Base-by-base conservation (phyloP, 2,888 invertebrate species). In the Cyclophora albipunctata region DNA sequence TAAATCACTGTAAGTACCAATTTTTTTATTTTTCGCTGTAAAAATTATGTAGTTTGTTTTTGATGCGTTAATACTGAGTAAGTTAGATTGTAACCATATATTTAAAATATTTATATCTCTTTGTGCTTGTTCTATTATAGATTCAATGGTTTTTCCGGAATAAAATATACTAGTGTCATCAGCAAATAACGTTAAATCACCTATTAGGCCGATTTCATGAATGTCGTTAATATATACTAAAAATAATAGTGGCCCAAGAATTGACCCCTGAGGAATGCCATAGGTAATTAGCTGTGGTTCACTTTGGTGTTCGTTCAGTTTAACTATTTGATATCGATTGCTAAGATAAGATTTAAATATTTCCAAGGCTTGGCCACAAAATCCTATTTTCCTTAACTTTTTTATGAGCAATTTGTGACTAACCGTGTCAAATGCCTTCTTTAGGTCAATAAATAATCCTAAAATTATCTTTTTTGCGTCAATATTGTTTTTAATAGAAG, bases 361-460 rank as follows among this genome's bases (percentile, higher is more conserved):
- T 6, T 53, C 42, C 3, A 44, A 34, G 3, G 52, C 51, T 34
- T 35, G 40, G 0, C 41, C 51, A 0, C 42, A 42, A 7, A 55
- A 42, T 34, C 52, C 45, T 3, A 52, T 44, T 7, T 42, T 7
- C 4, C 20, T 37, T 34, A 55, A 7, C 41, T 52, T 50, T 4
- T 41, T n/a, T 20, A 55, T 4, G 3, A 50, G 40, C 4, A 48
- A 5, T 5, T 43, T 6, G 40, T 52, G 58, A 34, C 53, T 51
- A 3, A 52, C 42, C 3, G 48, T 51, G 35, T 51, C 49, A 7
- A 56, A 53, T 0, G 53, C 53, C 34, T 50, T 53, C 49, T 49
- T 53, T 40, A 52, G 42, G 34, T 53, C 52, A 5, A 53, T 51
- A 40, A 52, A 52, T n/a, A 55, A n/a, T 2, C 54, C 57, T 35